A percentile compares a stretch with the other conserved stretches of the same genome.
These are phyloP conservation scores for Galeopsomyia nigrocyanea DNA, from an alignment of 2,888 invertebrate genomes.

Conservation along the genomic window DNA sequence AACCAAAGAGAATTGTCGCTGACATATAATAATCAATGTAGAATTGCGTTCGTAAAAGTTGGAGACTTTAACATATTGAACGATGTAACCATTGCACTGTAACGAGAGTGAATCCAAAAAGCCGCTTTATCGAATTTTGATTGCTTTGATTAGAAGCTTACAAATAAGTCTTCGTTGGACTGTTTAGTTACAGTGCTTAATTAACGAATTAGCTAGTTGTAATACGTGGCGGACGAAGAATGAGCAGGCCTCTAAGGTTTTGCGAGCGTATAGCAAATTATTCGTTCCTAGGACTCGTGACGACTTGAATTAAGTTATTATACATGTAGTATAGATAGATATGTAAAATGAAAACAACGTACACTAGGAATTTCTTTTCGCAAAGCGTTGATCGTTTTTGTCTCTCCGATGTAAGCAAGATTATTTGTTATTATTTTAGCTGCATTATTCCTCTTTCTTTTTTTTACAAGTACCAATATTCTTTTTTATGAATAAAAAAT, in stretches of 20 bases:
- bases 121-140: background rate
- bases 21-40: background rate
- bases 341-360: slow-evolving; percentile 21
- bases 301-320: slow-evolving; percentile 32
- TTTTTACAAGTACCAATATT: slow-evolving; percentile 45
- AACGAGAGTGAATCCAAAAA: slow-evolving; percentile 20
- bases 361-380: slow-evolving; percentile 25
- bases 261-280: slow-evolving; percentile 14
- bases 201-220: slow-evolving; percentile 35
- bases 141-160: background rate
- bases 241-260: slow-evolving; percentile 18
- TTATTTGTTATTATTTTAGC: slow-evolving; percentile 40
- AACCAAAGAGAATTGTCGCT: slow-evolving; percentile 40
- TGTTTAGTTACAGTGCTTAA: slow-evolving; percentile 34
- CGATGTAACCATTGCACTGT: slow-evolving; percentile 7
- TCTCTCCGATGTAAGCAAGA: slow-evolving; percentile 24
- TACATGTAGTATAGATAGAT: slow-evolving; percentile 11
- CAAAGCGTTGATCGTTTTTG: slow-evolving; percentile 45
- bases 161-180: slow-evolving; percentile 26
- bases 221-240: slow-evolving; percentile 19
- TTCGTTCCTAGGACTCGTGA: slow-evolving; percentile 36
- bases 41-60: slow-evolving; percentile 8
- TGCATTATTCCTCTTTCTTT: slow-evolving; percentile 35
- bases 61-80: slow-evolving; percentile 20
- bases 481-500: slow-evolving; percentile 45